Conservation (phyloP, 2,113 vertebrate genomes). For the Neotragus moschatus region DNA sequence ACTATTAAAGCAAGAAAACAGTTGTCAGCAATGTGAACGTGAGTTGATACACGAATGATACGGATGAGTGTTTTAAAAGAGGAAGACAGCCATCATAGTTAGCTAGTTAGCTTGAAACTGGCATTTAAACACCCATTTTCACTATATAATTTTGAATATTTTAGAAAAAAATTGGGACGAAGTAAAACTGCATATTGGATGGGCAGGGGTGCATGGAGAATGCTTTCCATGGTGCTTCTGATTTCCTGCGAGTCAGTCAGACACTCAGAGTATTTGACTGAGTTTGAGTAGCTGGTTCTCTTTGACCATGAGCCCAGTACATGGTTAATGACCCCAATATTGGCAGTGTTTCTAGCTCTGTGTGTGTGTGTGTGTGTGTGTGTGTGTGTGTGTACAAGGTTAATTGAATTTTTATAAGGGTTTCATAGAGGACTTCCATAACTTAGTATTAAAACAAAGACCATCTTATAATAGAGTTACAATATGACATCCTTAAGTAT, state of each 20-base stretch:
- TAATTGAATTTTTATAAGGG: slow-evolving; percentile 41
- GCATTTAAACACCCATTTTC: neutral
- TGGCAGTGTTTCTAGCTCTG: neutral
- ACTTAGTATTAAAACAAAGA: slow-evolving; percentile 37
- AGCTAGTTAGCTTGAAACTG: neutral
- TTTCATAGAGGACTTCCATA: slow-evolving; percentile 6
- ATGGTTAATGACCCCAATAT: neutral
- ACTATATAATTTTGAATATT: neutral
- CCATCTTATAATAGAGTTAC: neutral
- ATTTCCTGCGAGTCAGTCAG: neutral
- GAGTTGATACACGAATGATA: neutral
- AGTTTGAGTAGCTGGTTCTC: neutral
- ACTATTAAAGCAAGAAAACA: neutral
- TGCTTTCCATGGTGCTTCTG: neutral
- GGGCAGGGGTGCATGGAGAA: neutral
- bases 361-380: neutral
- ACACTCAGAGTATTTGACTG: neutral
- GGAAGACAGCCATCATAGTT: neutral
- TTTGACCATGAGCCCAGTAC: neutral
- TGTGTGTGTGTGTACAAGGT: neutral
- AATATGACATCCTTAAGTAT: neutral
- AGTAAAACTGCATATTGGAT: neutral
- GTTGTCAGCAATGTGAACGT: neutral
- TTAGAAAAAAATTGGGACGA: neutral
- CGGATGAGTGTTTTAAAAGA: neutral